Evolutionary conservation across 2,113 vertebrate species (phyloP), one percentile per base, ranked within the genome.

Genomic region (Chauna torquata): DNA sequence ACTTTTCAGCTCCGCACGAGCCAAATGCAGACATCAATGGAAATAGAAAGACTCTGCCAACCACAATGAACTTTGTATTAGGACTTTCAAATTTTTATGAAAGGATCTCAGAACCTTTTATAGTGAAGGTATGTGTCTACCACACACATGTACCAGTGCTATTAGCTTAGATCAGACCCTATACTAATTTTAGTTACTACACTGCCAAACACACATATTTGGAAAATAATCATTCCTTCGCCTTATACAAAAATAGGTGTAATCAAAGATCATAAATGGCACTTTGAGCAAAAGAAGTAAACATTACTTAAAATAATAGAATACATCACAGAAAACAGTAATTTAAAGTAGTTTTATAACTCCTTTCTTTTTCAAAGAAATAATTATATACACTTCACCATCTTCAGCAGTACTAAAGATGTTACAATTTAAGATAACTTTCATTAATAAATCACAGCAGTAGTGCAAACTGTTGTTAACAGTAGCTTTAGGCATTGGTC

Each of bases 371-470:
- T 97, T 77, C 85, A 96, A 68, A 93, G 59, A 87, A 96, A 92
- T 97, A 97, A 97, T 97, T 92, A 98, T 90, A 96, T 92, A 79
- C 23, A 94, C 52, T 94, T 96, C 89, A 89, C 83, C 81, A 94
- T 95, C 92, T 96, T 95, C 90, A 97, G 83, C 64, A 93, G 86
- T 80, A 95, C 96, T 98, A 97, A 97, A 97, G 79, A 96, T 74
- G 68, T 91, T 96, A 90, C 82, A 97, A 97, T 96, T 97, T 94
- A 92, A 95, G 90, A 82, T 49, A 91, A 89, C 72, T 94, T 96
- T 95, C 92, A 92, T 96, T 96, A 98, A 97, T 96, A 98, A 98
- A 97, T 95, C 96, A 97, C 80, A 95, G 69, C 59, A 88, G 69
- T 87, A 96, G 93, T 96, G 87, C 96, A 97, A 76, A 55, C 84